Evolutionary conservation across 1,140 invertebrate genomes (phyloP).

Genomic region (Asbolus verrucosus): DNA sequence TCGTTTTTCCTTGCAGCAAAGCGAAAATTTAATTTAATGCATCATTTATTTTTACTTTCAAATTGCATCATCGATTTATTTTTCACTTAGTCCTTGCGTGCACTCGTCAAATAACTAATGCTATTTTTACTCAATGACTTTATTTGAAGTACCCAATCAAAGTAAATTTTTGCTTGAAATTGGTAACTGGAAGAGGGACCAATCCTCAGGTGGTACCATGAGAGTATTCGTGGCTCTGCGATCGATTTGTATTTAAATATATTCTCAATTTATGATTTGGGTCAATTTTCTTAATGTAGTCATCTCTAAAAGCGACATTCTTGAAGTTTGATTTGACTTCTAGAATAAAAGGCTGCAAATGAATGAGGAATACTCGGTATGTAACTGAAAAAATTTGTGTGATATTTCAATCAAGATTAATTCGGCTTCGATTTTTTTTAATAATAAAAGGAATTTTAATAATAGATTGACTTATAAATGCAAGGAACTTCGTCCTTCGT

Average conservation of each 20-base stretch:
- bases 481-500: slow-evolving; percentile 18
- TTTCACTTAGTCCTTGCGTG: slow-evolving; percentile 10
- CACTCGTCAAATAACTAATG: not conserved
- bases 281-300: slow-evolving; percentile 17
- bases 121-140: not conserved
- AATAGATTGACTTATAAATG: slow-evolving; percentile 7
- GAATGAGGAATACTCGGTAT: too few species aligned
- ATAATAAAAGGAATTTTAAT: slow-evolving; percentile 16
- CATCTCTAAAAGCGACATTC: too few species aligned
- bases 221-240: not conserved
- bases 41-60: not conserved
- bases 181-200: slow-evolving; percentile 6
- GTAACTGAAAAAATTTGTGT: too few species aligned
- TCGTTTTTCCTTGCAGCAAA: too few species aligned
- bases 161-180: not conserved
- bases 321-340: too few species aligned
- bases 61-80: slow-evolving; percentile 7
- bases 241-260: slow-evolving; percentile 19
- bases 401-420: not conserved
- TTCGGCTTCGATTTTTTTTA: not conserved
- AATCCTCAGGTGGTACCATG: slow-evolving; percentile 21
- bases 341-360: too few species aligned
- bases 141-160: not conserved
- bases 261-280: not conserved
- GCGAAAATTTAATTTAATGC: too few species aligned